Base-by-base conservation (phyloP, 2,888 invertebrate genomes). In the Sepiola atlantica region DNA sequence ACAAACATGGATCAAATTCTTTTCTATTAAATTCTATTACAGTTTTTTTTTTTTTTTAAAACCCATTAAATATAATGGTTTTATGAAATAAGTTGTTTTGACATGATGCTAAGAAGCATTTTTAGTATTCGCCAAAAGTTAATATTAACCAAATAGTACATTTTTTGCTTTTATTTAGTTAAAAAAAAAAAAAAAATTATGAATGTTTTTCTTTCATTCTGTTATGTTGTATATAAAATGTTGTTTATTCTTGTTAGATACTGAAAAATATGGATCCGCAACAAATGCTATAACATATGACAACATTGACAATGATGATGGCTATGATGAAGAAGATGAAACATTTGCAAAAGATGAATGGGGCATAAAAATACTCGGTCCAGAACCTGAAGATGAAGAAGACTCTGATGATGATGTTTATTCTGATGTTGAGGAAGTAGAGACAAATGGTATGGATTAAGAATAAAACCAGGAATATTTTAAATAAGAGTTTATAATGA, bases 361-460 rank as follows among this genome's bases (percentile, higher is more conserved):
- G 92, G 92, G 92, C 28, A 92, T 55, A 55, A 92, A 92, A n/a
- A 92, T 92, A n/a, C 95, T 97, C 32, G 96, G 96, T 94, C 95
- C 96, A 54, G 95, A 96, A 77, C 96, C 95, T 21, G 95, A 94
- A 32, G 95, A 95, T 55, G 96, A 96, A 93, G 96, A 96, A 91
- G 96, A 35, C 32, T 35, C 61, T 61, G 24, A 61, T 61, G 24
- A 24, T 61, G 61, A 61, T 61, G 61, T 61, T 77, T 77, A 28
- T n/a, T 8, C n/a, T 1, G n/a, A 77, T n/a, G 2, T 14, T 77
- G 77, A 77, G 32, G 77, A 77, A 77, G 16, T 77, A n/a, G 77
- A 77, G 2, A 2, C 77, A 16, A 77, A 77, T 77, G 77, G 77
- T 77, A 77, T 14, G n/a, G 12, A n/a, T 32, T 77, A n/a, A n/a